Evolutionary conservation across 2,113 vertebrate species (phyloP), one percentile per base, ranked within the genome.

Genomic region (Protomyctophum bolini): DNA sequence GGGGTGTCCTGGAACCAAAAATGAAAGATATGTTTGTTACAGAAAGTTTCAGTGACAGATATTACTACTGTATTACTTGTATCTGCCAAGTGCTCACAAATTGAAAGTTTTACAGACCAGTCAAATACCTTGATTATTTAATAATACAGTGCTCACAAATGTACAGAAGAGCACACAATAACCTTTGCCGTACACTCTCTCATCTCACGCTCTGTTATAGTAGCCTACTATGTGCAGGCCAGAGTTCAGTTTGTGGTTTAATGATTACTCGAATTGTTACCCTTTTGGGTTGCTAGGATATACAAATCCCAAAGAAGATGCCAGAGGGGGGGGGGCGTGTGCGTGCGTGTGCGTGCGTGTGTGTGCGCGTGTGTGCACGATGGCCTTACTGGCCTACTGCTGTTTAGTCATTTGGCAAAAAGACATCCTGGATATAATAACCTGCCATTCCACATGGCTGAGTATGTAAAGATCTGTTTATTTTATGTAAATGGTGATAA

Each of bases 241-340:
- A 75, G 59, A 46, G 77, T 80, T 65, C 76, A 73, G 10, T 68
- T 6, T 66, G 2, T 63, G 57, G 72, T 63, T 87, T 87, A 87
- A 89, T 86, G 46, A 86, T 87, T 82, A 51, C 47, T 68, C 7
- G 68, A 10, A 66, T 73, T 10, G 57, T 59, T 74, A 70, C 14
- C 59, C 65, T 78, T 78, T 72, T 66, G 10, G 7, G 71, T 75
- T 6, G 0, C 66, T 47, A 9, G 64, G 65, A 72, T 61, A 66
- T 59, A 70, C 50, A 55, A 7, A 69, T 57, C 73, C 66, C 69
- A 21, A 7, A 57, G 12, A 66, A 6, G 54, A 66, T n/a, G 21
- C 10, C 33, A 8, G 41, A 21, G 12, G 29, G 59, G 8, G 50
- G 8, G 46, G 47, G 28, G 58, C 70, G 51, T 60, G 50, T 28